Percentiles rank a stretch among this genome's conserved stretches.
These are phyloP conservation scores for Cryptus viduatorius DNA, from an alignment of 2,888 invertebrate genomes.

Conservation along the genomic window DNA sequence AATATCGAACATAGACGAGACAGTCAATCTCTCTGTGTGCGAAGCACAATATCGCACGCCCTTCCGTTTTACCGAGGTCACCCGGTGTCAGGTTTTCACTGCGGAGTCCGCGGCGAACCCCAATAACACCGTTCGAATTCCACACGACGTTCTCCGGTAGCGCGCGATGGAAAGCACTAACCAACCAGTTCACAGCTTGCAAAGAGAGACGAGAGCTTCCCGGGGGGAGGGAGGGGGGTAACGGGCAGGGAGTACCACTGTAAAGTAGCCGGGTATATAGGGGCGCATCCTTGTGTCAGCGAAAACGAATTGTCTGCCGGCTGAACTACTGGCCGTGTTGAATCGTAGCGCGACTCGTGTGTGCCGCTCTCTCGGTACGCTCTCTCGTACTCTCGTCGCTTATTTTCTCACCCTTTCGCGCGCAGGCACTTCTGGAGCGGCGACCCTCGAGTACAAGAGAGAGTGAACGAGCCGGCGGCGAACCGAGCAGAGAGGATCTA, in stretches of 20 bases:
- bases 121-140: slow-evolving; percentile 31
- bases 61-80: slow-evolving; percentile 14
- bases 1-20: not conserved
- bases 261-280: slow-evolving; percentile 1
- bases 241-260: not conserved
- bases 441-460: slow-evolving; percentile 4
- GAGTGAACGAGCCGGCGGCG: not conserved
- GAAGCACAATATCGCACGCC: slow-evolving; percentile 14
- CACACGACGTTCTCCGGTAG: slow-evolving; percentile 6
- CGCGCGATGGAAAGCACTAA: slow-evolving; percentile 1
- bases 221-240: too few species aligned
- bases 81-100: slow-evolving; percentile 23
- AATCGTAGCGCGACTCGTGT: not conserved
- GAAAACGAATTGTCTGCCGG: slow-evolving; percentile 40
- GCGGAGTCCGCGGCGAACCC: slow-evolving; percentile 1
- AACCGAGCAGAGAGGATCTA: slow-evolving; percentile 17
- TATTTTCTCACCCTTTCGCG: slow-evolving; percentile 36
- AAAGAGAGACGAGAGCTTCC: too few species aligned
- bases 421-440: slow-evolving; percentile 17
- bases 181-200: not conserved
- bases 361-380: not conserved
- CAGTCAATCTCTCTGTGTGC: not conserved
- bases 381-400: slow-evolving; percentile 28
- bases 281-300: slow-evolving; percentile 29
- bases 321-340: not conserved